phyloP scores from a whole-genome alignment of 2,797 vertebrate genomes.

The Alectoris magna region DNA sequence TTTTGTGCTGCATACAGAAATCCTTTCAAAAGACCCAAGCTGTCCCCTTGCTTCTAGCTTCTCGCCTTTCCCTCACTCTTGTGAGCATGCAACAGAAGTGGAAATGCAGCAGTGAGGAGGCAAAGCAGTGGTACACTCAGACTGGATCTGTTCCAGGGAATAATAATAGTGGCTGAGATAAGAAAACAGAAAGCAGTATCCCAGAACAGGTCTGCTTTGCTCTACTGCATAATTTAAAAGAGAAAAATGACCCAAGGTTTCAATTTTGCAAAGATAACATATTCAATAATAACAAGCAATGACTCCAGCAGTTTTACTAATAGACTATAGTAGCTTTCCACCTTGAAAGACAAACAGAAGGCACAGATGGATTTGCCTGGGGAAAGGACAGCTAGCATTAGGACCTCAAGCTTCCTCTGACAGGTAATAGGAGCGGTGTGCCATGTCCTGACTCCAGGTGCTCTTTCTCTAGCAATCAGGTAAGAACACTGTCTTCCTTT shows the following conservation, averaged over 20 bases:
- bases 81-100: background rate
- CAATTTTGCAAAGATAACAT: background rate
- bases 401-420: background rate
- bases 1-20: background rate
- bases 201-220: background rate
- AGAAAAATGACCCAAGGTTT: background rate
- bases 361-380: background rate
- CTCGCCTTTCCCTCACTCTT: background rate
- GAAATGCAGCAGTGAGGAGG: background rate
- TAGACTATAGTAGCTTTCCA: background rate
- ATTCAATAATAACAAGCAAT: background rate
- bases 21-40: background rate
- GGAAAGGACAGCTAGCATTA: background rate
- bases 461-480: background rate
- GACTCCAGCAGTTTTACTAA: constrained; percentile 6
- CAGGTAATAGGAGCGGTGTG: background rate
- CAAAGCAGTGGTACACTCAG: background rate
- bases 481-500: background rate
- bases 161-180: background rate
- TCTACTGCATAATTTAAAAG: background rate
- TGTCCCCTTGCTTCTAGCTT: background rate
- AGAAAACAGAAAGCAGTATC: background rate
- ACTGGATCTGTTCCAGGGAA: background rate
- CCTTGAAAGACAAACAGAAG: background rate
- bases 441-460: background rate